Evolutionary conservation across 2,113 vertebrate genomes (phyloP), one percentile per base, ranked within the genome.

Genomic region (Oryzias woworae): DNA sequence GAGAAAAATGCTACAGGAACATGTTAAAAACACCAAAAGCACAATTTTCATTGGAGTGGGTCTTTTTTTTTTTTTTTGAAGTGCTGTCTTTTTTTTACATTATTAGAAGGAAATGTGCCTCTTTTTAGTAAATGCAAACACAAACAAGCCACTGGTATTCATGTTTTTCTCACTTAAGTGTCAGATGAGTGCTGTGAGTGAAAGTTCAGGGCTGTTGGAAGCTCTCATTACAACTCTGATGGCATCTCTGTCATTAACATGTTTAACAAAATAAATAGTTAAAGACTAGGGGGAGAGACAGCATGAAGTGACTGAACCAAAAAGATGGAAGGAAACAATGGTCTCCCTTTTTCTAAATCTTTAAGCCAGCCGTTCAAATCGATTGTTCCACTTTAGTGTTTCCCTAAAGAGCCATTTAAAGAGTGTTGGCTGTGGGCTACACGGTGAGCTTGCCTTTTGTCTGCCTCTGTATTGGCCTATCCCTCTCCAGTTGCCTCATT

Each of bases 321-420:
- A 74, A 47, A 1, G 10, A 66, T 58, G 49, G 63, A 72, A 67
- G 66, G 77, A 83, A 78, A 77, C 53, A 3, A 7, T 26, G 4
- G 45, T 20, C 42, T 28, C 18, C 53, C 47, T 77, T 60, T 46
- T 69, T 73, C 41, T 41, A 18, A 13, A 80, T 78, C 57, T 81
- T 79, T 76, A 66, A 81, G 74, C 71, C 78, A 70, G 82, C 76
- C 81, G 80, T 75, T 66, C 44, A 75, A 88, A 88, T 90, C 76
- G 78, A 88, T 90, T 81, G 82, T 81, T 85, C 75, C 69, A 56
- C 83, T 80, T 87, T 81, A 76, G 78, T 71, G 76, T 78, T 79
- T 83, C 86, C 84, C 83, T 64, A 79, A 88, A 83, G 86, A 87
- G 80, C 85, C 69, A 85, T 90, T 90, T 82, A 80, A 56, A 71